These are phyloP conservation scores for Leptodirus hochenwartii DNA, from an alignment of 2,888 invertebrate genomes.

Conservation along the genomic window DNA sequence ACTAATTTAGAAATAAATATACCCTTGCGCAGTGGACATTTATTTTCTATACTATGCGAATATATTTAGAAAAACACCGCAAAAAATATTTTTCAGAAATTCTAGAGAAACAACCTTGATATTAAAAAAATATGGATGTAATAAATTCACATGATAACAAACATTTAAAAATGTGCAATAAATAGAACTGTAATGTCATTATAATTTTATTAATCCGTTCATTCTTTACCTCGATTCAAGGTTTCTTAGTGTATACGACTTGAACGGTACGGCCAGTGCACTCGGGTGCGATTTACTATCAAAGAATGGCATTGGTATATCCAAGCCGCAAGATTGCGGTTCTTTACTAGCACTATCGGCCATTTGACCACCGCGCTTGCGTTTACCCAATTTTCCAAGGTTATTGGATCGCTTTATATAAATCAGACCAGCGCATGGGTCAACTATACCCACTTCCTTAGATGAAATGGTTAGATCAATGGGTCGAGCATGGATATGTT, in stretches of 20 bases:
- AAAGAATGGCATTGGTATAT: conserved; percentile 38
- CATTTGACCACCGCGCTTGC: conserved; percentile 1
- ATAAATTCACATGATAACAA: too few species aligned
- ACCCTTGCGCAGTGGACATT: too few species aligned
- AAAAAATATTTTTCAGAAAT: too few species aligned
- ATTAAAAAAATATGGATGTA: too few species aligned
- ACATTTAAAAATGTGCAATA: too few species aligned
- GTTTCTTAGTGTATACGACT: conserved; percentile 30
- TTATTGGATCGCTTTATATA: conserved; percentile 10
- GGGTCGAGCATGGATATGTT: too few species aligned
- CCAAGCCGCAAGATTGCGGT: conserved; percentile 10
- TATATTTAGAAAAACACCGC: too few species aligned
- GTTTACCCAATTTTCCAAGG: background rate
- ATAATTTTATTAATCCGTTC: too few species aligned
- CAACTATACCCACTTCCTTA: conserved; percentile 8
- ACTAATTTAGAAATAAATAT: too few species aligned
- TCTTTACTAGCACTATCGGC: background rate
- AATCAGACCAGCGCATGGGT: conserved; percentile 15
- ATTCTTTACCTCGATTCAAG: conserved; percentile 22
- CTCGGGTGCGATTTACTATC: conserved; percentile 33
- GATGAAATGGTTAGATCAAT: background rate
- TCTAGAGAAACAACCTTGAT: too few species aligned
- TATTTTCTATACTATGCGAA: too few species aligned
- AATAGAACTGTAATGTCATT: too few species aligned
- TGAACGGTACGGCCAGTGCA: conserved; percentile 43